Evolutionary conservation across 2,888 invertebrate species (phyloP).

Genomic region (Eretmocerus hayati): DNA sequence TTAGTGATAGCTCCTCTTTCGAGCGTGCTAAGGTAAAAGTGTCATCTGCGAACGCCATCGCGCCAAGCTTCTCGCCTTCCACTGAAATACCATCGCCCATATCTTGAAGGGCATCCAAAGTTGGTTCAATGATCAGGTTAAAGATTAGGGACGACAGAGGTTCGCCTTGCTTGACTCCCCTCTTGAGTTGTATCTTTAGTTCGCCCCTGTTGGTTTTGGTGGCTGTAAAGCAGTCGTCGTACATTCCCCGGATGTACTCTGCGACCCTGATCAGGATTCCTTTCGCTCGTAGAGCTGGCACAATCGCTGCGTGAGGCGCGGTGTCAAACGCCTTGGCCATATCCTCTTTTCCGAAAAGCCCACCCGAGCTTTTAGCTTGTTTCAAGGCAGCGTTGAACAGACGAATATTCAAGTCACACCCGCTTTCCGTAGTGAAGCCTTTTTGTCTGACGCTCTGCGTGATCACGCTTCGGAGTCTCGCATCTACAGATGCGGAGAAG

Average conservation of each 20-base stretch:
- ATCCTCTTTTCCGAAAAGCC: constrained; percentile 4
- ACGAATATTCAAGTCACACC: not conserved
- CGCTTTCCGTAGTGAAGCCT: too few species aligned
- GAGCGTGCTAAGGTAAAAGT: not conserved
- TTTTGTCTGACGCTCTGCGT: not conserved
- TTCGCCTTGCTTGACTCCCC: constrained; percentile 50
- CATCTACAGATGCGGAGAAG: not conserved
- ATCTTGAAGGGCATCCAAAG: not conserved
- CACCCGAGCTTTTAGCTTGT: not conserved
- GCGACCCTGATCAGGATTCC: not conserved
- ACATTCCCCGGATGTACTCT: not conserved
- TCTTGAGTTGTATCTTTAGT: not conserved
- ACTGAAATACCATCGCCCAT: not conserved
- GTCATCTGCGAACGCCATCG: not conserved
- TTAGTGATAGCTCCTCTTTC: not conserved
- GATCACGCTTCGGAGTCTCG: not conserved
- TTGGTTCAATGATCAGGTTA: constrained; percentile 5
- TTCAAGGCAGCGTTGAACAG: constrained; percentile 15
- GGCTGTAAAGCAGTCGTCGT: not conserved
- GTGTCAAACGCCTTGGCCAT: too few species aligned
- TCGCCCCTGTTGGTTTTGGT: constrained; percentile 21
- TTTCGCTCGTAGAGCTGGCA: not conserved
- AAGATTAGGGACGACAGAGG: constrained; percentile 28
- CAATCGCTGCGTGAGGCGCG: too few species aligned
- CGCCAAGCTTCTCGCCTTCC: not conserved